Evolutionary conservation across 35 echinoderm and acorn worm genomes (phyloP), one percentile per base, ranked within the genome.

Genomic region (Apostichopus parvimensis): DNA sequence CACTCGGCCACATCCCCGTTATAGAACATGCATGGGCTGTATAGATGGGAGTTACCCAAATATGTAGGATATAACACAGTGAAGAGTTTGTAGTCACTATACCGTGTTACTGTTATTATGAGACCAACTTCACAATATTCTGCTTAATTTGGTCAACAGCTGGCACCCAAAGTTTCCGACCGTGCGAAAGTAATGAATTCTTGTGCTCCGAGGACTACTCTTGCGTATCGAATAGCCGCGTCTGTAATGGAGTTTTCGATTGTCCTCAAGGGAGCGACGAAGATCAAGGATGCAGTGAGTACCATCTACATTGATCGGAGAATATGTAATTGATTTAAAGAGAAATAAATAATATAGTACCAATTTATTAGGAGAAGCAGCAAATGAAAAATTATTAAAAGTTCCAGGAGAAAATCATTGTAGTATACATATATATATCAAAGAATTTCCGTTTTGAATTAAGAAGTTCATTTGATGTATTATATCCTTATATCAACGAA

Each of bases 221-320:
- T 6, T 88, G 86, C 15, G 22, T 88, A 5, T 68, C n/a, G 12
- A 34, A 54, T 17, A 26, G 26, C 64, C 58, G 34, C 26, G 86
- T 88, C 5, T 88, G 86, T 72, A 54, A 88, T 26, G 61, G 86
- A 20, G 45, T 54, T 3, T 53, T 20, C 18, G 86, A 88, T 54
- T 88, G 86, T 54, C 86, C 86, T 18, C 9, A 88, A 14, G 86
- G 86, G 12, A 72, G 57, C 8, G 86, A 88, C 45, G 86, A 88
- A 15, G 86, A 88, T 20, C 22, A 88, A 26, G 62, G 62, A 17
- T 88, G 86, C 52, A n/a, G 86, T 88, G 9, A 88, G 86, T 88
- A 54, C 8, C 18, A 28, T 6, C 10, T 72, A 20, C 68, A 72
- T 6, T 72, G 12, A 72, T 20, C 12, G 68, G n/a, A 72, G n/a